These are phyloP conservation scores for Esox masquinongy DNA, from an alignment of 2,797 vertebrate genomes.

Conservation along the genomic window DNA sequence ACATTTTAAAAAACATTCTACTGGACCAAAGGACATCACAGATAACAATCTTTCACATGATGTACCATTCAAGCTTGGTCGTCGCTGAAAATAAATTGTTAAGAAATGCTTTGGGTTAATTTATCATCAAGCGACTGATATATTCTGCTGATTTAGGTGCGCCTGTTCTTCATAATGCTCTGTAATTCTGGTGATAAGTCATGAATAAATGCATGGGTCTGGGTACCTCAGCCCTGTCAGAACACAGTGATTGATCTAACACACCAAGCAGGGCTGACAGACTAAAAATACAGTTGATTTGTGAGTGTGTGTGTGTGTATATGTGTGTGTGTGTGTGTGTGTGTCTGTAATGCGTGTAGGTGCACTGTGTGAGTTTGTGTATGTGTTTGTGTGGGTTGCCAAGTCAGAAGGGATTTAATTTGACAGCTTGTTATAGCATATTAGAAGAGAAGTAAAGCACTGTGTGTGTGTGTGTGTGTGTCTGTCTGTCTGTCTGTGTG, in stretches of 20 bases:
- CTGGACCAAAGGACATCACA: too few species aligned
- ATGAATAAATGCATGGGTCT: not conserved
- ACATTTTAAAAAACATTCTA: not conserved
- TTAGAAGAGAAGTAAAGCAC: constrained; percentile 67
- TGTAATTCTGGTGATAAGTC: not conserved
- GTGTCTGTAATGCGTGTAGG: constrained; percentile 33
- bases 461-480: constrained; percentile 20
- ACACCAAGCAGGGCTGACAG: constrained; percentile 56
- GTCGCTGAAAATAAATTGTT: not conserved
- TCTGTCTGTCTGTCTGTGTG: not conserved
- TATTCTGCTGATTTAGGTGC: not conserved
- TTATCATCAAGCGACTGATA: not conserved
- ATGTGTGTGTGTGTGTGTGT: constrained; percentile 9
- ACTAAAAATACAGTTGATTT: constrained; percentile 42
- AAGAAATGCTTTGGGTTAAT: not conserved
- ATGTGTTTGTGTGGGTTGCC: not conserved
- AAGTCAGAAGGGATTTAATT: constrained; percentile 35
- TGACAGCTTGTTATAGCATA: constrained; percentile 61
- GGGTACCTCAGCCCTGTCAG: constrained; percentile 23
- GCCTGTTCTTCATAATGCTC: not conserved
- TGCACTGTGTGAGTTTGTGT: constrained; percentile 30
- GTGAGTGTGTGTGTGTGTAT: constrained; percentile 11
- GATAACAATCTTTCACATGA: not conserved
- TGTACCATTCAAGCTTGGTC: not conserved
- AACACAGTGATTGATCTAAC: constrained; percentile 62